phyloP scores from a whole-genome alignment of 2,888 invertebrate species.

The Ophion obscuratus region DNA sequence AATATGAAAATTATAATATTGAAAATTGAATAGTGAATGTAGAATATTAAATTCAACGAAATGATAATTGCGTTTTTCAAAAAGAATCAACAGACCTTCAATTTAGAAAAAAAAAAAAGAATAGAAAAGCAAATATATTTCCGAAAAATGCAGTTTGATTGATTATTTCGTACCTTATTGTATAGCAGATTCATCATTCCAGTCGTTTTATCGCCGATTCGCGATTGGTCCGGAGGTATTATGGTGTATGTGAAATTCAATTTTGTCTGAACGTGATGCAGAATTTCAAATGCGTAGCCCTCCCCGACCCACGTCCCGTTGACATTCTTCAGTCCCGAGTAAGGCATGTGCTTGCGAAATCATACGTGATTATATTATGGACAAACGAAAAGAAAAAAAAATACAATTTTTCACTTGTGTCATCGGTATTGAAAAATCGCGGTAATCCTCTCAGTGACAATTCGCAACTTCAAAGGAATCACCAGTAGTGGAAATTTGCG shows the following conservation, averaged over 20 bases:
- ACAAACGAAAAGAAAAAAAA: not conserved
- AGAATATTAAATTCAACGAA: not conserved
- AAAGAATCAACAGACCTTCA: not conserved
- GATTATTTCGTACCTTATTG: conserved; percentile 84
- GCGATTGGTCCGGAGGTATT: conserved; percentile 87
- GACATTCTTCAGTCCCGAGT: conserved; percentile 77
- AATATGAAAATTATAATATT: not conserved
- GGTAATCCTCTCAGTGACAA: not conserved
- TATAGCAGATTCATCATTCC: conserved; percentile 89
- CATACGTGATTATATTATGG: conserved; percentile 1
- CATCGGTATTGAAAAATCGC: not conserved
- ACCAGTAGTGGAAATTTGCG: too few species aligned
- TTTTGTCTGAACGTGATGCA: conserved; percentile 88
- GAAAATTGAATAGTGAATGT: not conserved
- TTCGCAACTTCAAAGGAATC: too few species aligned
- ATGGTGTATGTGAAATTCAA: conserved; percentile 91
- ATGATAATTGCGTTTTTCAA: not conserved
- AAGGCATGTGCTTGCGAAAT: conserved; percentile 79
- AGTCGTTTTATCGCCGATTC: conserved; percentile 85
- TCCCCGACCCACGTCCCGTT: conserved; percentile 87
- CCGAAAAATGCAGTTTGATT: not conserved
- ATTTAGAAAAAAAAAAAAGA: not conserved
- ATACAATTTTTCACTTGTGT: not conserved
- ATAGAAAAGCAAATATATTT: not conserved
- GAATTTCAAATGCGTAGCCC: conserved; percentile 90